These are phyloP conservation scores for Pseudomyrmex gracilis DNA, from an alignment of 1,140 invertebrate species.

Conservation along the genomic window DNA sequence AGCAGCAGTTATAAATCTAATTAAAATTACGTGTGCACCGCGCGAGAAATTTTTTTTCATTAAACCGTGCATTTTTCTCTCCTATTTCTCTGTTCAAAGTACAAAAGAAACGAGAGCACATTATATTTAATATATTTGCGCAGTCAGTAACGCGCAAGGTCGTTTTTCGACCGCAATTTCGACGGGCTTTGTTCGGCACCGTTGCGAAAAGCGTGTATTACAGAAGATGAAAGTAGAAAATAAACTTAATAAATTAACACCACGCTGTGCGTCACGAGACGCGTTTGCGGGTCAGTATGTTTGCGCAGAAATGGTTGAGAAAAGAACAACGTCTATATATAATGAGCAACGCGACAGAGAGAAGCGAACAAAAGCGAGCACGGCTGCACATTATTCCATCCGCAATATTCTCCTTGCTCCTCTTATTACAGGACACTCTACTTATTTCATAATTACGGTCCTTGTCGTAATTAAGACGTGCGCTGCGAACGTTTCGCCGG, in stretches of 20 bases:
- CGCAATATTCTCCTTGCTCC: not conserved
- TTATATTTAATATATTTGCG: conserved; percentile 5
- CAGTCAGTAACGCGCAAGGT: not conserved
- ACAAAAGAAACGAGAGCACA: not conserved
- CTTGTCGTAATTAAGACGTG: conserved; percentile 21
- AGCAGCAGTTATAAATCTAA: not conserved
- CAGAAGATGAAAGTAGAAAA: not conserved
- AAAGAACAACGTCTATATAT: not conserved
- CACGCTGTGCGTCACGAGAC: not conserved
- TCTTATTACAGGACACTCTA: not conserved
- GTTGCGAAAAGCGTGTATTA: not conserved
- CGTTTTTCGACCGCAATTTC: conserved; percentile 4
- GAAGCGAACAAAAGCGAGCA: conserved; percentile 7
- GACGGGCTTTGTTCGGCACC: not conserved
- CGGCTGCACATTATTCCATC: not conserved
- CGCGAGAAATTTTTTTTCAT: conserved; percentile 11
- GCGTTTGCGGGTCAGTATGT: not conserved
- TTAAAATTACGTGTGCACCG: not conserved
- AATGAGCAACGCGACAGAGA: not conserved
- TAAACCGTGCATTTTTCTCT: conserved; percentile 8
- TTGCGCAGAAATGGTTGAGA: conserved; percentile 1
- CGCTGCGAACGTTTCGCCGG: not conserved
- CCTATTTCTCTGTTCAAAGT: not conserved
- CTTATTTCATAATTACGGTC: conserved; percentile 28
- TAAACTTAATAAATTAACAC: conserved; percentile 43